phyloP scores from a whole-genome alignment of 2,113 vertebrate species.

The Asarcornis scutulata region DNA sequence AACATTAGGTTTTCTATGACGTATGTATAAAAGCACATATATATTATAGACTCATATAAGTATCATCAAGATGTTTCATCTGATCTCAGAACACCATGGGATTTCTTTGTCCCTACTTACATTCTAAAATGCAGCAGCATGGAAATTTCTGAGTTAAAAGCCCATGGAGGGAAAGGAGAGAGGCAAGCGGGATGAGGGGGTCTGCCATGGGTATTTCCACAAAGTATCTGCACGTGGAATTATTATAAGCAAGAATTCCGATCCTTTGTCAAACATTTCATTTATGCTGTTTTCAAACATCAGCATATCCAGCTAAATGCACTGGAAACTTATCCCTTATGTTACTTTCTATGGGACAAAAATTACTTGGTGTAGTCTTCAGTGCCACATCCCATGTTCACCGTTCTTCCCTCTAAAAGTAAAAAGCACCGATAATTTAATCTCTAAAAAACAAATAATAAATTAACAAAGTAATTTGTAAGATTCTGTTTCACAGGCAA shows the following conservation, averaged over 20 bases:
- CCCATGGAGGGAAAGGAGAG: background rate
- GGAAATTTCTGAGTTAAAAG: constrained; percentile 49
- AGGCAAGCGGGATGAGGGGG: constrained; percentile 1
- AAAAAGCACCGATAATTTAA: background rate
- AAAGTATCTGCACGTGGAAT: constrained; percentile 14
- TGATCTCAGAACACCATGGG: background rate
- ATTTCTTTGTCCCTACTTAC: constrained; percentile 22
- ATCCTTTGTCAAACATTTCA: constrained; percentile 32
- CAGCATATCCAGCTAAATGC: constrained; percentile 9
- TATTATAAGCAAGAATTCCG: background rate
- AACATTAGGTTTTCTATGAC: background rate
- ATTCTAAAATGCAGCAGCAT: constrained; percentile 10
- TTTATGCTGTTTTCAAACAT: constrained; percentile 14
- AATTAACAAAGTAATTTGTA: background rate
- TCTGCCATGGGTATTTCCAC: constrained; percentile 5
- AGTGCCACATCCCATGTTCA: background rate
- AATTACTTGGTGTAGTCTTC: background rate
- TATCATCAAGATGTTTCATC: background rate
- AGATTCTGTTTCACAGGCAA: background rate
- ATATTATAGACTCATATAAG: background rate
- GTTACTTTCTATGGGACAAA: background rate
- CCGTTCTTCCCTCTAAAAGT: background rate
- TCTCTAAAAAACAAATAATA: background rate
- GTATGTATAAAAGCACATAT: background rate
- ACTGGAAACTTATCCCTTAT: background rate